phyloP scores from a whole-genome alignment of 2,113 vertebrate genomes.

The Ranitomeya imitator region DNA sequence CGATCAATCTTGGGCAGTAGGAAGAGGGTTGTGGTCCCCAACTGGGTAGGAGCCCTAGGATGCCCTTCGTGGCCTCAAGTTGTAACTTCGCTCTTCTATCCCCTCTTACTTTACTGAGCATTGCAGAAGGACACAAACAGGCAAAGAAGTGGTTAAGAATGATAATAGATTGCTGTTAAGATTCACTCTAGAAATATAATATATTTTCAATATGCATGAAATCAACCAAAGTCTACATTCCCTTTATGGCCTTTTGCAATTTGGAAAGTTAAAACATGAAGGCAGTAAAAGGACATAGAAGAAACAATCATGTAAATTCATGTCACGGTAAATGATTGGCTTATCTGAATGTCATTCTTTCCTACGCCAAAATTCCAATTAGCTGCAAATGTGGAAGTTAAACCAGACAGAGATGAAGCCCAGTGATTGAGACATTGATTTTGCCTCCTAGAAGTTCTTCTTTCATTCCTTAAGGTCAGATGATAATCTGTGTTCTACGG shows the following conservation, averaged over 20 bases:
- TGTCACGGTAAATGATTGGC: background rate
- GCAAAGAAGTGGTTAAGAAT: background rate
- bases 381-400: slow-evolving; percentile 6
- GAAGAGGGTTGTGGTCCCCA: too few relatives aligned
- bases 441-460: background rate
- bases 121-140: background rate
- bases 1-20: too few relatives aligned
- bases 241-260: background rate
- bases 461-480: background rate
- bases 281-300: background rate
- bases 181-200: background rate
- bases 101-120: background rate
- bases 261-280: background rate
- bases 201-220: slow-evolving; percentile 1
- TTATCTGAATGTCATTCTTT: slow-evolving; percentile 17
- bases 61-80: background rate
- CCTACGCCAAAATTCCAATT: background rate
- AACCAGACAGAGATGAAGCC: background rate
- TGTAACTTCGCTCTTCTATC: background rate
- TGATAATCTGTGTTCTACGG: background rate
- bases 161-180: background rate
- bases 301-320: background rate
- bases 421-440: background rate
- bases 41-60: background rate
- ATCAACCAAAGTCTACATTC: background rate